A percentile compares a stretch with the other conserved stretches of the same genome.
Conservation (phyloP, 2,113 vertebrate genomes). For the Scomber scombrus region DNA sequence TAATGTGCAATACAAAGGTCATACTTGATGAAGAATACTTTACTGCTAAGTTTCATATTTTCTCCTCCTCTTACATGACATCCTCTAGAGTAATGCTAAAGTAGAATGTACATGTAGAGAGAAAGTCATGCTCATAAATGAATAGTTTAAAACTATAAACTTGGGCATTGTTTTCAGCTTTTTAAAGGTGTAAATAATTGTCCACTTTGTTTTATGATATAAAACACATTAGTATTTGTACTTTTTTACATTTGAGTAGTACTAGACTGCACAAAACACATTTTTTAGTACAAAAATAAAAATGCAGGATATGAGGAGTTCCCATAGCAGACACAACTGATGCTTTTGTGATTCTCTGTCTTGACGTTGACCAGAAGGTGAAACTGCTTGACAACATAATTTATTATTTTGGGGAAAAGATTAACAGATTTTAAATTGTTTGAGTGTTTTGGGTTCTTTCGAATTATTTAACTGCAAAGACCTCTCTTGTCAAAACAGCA, state of each 20-base stretch:
- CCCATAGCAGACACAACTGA: background rate
- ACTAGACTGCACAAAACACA: no score
- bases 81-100: background rate
- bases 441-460: slow-evolving; percentile 10
- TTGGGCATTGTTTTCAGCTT: background rate
- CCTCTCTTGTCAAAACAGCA: slow-evolving; percentile 12
- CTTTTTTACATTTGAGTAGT: no score
- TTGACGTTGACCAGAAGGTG: background rate
- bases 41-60: background rate
- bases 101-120: background rate
- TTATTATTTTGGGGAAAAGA: slow-evolving; percentile 12
- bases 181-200: background rate
- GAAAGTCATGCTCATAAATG: background rate
- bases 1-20: background rate
- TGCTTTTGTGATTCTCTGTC: slow-evolving; percentile 4
- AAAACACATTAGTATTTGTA: no score
- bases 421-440: slow-evolving; percentile 19
- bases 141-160: background rate
- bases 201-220: background rate
- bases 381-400: slow-evolving; percentile 5
- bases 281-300: background rate
- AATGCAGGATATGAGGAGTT: background rate
- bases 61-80: background rate
- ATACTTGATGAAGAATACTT: background rate
- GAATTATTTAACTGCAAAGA: slow-evolving; percentile 10